Conservation (phyloP, 2,888 invertebrate genomes). For the Tillus elongatus region DNA sequence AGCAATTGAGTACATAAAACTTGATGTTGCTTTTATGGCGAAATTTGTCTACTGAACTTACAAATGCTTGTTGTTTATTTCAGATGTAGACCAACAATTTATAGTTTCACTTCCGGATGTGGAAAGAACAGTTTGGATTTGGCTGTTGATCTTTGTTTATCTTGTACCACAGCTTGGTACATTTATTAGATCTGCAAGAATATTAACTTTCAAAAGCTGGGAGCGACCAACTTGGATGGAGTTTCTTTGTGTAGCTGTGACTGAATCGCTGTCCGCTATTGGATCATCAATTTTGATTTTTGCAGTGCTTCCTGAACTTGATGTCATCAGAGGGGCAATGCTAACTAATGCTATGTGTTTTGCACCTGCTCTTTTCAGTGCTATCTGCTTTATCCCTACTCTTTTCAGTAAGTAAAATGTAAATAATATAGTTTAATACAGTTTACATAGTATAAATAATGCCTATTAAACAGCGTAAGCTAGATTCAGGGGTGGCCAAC, state of each 20-base stretch:
- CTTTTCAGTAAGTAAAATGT: too few relatives aligned
- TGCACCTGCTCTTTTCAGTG: slow-evolving; percentile 62
- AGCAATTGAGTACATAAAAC: too few relatives aligned
- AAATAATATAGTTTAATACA: too few relatives aligned
- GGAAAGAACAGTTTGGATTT: slow-evolving; percentile 68
- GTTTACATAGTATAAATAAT: too few relatives aligned
- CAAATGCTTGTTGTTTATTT: too few relatives aligned
- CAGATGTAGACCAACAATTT: slow-evolving; percentile 55
- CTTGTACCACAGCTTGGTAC: slow-evolving; percentile 67
- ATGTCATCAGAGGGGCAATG: slow-evolving; percentile 74
- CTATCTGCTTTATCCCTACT: too few relatives aligned
- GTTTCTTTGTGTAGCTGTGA: slow-evolving; percentile 52
- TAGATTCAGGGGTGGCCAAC: too few relatives aligned
- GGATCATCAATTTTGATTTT: slow-evolving; percentile 71
- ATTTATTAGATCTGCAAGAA: slow-evolving; percentile 59
- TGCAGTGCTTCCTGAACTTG: slow-evolving; percentile 67
- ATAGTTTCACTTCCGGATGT: slow-evolving; percentile 51
- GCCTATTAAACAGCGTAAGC: too few relatives aligned
- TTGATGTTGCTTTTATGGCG: too few relatives aligned
- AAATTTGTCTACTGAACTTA: too few relatives aligned
- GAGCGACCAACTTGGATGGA: slow-evolving; percentile 48
- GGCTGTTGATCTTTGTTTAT: slow-evolving; percentile 69
- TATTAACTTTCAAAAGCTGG: slow-evolving; percentile 64
- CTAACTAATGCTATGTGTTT: slow-evolving; percentile 77
- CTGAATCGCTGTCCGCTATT: slow-evolving; percentile 69